Conservation (phyloP, 1,140 invertebrate species). For the Orius insidiosus region DNA sequence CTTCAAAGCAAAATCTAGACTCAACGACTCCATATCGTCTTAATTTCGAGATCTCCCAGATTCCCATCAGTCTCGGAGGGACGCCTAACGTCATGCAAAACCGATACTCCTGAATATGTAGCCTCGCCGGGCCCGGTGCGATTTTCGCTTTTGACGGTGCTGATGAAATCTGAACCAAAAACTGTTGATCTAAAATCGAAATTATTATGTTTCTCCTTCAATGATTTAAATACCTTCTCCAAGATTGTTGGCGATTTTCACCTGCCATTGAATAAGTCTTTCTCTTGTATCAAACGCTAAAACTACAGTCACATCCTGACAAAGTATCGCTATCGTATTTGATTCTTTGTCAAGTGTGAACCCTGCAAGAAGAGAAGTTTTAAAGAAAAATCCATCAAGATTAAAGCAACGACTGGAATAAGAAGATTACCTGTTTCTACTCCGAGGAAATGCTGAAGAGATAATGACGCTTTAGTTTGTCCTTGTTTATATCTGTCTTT, state of each 20-base stretch:
- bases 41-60: slow-evolving; percentile 63
- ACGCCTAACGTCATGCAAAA: slow-evolving; percentile 67
- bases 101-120: slow-evolving; percentile 59
- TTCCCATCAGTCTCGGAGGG: slow-evolving; percentile 54
- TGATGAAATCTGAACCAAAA: slow-evolving; percentile 57
- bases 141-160: slow-evolving; percentile 53
- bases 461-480: slow-evolving; percentile 69
- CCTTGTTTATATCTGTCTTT: slow-evolving; percentile 75
- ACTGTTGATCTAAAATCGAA: slow-evolving; percentile 45
- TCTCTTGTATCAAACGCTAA: slow-evolving; percentile 78
- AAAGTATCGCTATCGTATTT: slow-evolving; percentile 78
- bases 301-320: slow-evolving; percentile 73
- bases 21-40: slow-evolving; percentile 73
- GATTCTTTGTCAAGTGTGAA: slow-evolving; percentile 83
- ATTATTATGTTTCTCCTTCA: not conserved
- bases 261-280: slow-evolving; percentile 75
- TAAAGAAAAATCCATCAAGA: slow-evolving; percentile 8
- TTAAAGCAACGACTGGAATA: not conserved
- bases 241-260: slow-evolving; percentile 57
- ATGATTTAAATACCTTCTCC: slow-evolving; percentile 48
- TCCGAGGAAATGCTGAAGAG: slow-evolving; percentile 69
- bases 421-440: slow-evolving; percentile 49
- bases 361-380: no score
- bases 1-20: slow-evolving; percentile 77
- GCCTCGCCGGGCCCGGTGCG: slow-evolving; percentile 52